These are phyloP conservation scores for Autographa pulchrina DNA, from an alignment of 2,888 invertebrate species.

Conservation along the genomic window DNA sequence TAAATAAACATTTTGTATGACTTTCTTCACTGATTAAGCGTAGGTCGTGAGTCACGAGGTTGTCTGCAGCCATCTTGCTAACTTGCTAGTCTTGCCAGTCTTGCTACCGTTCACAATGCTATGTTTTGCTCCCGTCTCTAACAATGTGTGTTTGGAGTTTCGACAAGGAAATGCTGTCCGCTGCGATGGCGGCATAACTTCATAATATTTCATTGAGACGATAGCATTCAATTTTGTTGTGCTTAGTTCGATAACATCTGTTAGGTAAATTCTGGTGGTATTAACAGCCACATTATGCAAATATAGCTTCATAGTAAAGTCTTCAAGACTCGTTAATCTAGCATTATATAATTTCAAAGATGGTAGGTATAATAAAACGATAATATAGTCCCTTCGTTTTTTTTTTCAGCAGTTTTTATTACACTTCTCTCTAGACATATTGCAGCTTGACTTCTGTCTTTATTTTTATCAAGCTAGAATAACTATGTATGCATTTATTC, in stretches of 20 bases:
- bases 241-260: constrained; percentile 25
- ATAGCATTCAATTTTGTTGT: constrained; percentile 36
- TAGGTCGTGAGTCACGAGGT: constrained; percentile 86
- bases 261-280: neutral
- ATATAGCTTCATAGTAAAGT: too few species aligned
- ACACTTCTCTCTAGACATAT: too few species aligned
- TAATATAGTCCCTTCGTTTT: too few species aligned
- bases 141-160: constrained; percentile 65
- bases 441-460: too few species aligned
- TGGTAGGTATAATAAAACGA: too few species aligned
- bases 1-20: constrained; percentile 85
- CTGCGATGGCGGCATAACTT: constrained; percentile 51
- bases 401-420: too few species aligned
- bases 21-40: constrained; percentile 83
- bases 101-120: constrained; percentile 75
- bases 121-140: constrained; percentile 58
- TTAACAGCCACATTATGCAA: neutral
- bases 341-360: too few species aligned
- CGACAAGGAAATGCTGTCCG: constrained; percentile 55
- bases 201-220: constrained; percentile 53
- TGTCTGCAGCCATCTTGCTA: constrained; percentile 75
- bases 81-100: neutral
- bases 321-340: too few species aligned
- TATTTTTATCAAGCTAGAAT: neutral
- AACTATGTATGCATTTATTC: neutral